A percentile compares a stretch with the other conserved stretches of the same genome.
Evolutionary conservation across 2,113 vertebrate species (phyloP).

Genomic region (Hyperopisus bebe): DNA sequence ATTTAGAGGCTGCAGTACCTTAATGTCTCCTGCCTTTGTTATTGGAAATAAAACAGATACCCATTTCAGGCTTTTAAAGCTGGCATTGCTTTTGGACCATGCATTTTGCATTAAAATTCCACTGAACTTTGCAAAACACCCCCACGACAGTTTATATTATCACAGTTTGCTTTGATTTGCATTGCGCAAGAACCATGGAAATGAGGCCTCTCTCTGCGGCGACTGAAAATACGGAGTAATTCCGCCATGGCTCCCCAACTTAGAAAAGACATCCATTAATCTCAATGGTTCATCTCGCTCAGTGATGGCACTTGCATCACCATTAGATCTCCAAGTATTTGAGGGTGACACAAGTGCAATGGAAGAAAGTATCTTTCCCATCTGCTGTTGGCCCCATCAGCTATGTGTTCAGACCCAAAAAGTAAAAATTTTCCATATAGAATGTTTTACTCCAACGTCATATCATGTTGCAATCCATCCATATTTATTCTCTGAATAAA

Average conservation of each 20-base stretch:
- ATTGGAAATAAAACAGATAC: neutral
- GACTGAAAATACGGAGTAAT: neutral
- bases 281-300: neutral
- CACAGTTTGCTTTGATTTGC: neutral
- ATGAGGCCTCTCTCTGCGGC: neutral
- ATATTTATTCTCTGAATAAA: neutral
- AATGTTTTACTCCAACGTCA: neutral
- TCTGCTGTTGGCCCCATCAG: neutral
- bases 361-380: neutral
- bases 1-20: neutral
- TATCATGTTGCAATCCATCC: neutral
- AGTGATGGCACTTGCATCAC: neutral
- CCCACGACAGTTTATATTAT: neutral
- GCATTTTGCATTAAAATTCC: constrained; percentile 3
- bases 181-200: neutral
- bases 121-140: neutral
- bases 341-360: neutral
- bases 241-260: neutral
- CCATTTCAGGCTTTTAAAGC: neutral
- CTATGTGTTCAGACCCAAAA: neutral
- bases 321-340: neutral
- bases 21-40: neutral
- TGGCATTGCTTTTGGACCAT: neutral
- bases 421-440: neutral
- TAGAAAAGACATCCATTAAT: neutral